phyloP scores from a whole-genome alignment of 2,797 vertebrate species.

The Podargus strigoides region DNA sequence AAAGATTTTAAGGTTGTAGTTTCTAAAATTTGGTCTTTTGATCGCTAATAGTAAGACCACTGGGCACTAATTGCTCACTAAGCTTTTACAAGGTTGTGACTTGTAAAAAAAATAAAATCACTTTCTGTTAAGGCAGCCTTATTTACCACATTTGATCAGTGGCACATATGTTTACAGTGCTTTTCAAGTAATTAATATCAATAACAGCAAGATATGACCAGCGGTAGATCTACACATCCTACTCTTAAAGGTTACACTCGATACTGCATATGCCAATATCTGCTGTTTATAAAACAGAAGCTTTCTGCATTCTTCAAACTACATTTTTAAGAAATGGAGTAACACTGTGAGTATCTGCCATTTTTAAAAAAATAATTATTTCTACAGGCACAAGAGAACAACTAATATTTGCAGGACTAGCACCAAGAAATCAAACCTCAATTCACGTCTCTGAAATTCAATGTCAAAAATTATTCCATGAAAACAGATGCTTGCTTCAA shows the following conservation, averaged over 20 bases:
- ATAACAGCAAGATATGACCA: background rate
- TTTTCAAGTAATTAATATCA: background rate
- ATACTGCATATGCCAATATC: background rate
- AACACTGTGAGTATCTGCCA: background rate
- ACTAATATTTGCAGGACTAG: background rate
- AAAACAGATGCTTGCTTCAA: background rate
- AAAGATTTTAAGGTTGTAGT: background rate
- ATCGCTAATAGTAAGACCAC: background rate
- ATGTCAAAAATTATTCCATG: background rate
- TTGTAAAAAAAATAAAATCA: background rate
- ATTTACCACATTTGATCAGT: background rate
- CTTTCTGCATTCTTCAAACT: background rate
- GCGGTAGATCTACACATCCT: background rate
- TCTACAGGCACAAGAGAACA: background rate
- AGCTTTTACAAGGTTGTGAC: background rate
- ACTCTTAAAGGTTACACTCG: background rate
- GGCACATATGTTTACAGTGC: background rate
- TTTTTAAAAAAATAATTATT: background rate
- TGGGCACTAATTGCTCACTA: background rate
- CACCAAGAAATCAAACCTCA: background rate
- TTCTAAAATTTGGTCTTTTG: background rate
- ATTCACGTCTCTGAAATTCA: background rate
- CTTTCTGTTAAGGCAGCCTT: background rate
- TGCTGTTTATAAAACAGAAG: background rate
- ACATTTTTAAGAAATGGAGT: background rate